Conservation (phyloP, 1,140 invertebrate species). For the Pantala flavescens region DNA sequence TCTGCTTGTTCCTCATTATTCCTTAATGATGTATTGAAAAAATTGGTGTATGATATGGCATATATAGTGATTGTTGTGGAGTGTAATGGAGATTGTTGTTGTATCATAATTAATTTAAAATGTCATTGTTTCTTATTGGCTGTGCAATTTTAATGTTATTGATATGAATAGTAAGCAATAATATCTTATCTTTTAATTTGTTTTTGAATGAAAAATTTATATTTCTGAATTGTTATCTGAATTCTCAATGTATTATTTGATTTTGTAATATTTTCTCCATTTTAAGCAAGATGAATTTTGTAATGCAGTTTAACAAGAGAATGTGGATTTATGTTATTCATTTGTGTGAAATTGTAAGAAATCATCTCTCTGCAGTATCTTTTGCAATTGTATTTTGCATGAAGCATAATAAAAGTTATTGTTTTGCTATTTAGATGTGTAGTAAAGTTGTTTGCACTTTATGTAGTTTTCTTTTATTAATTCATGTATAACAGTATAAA, state of each 20-base stretch:
- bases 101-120: neutral
- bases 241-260: neutral
- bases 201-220: neutral
- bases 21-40: too few species aligned
- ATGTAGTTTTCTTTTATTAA: too few species aligned
- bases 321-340: neutral
- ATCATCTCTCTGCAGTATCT: neutral
- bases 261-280: neutral
- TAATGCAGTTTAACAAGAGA: neutral
- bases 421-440: neutral
- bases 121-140: neutral
- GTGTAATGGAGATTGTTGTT: neutral
- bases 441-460: neutral
- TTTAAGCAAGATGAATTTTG: neutral
- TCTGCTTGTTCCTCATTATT: too few species aligned
- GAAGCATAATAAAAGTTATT: neutral
- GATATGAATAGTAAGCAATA: neutral
- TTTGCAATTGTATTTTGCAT: neutral
- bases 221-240: neutral
- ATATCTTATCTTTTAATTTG: neutral
- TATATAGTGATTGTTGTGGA: too few species aligned
- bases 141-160: neutral
- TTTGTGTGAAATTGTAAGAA: too few species aligned
- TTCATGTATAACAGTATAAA: too few species aligned
- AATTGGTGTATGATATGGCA: too few species aligned